A percentile compares a stretch with the other conserved stretches of the same genome.
phyloP scores from a whole-genome alignment of 1,140 invertebrate species.

The Drosophila guanche region DNA sequence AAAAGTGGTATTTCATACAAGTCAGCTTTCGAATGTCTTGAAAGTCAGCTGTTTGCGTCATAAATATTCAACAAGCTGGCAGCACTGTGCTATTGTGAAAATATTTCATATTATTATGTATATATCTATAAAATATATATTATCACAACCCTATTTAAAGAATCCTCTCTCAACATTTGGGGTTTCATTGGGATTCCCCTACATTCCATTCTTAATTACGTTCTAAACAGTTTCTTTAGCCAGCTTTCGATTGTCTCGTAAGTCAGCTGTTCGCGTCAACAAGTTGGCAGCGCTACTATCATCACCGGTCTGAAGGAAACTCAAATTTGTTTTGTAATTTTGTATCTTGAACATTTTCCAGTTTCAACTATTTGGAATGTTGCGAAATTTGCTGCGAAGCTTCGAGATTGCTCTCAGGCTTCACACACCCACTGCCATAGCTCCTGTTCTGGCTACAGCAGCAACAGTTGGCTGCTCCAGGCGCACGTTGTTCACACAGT shows the following conservation, averaged over 20 bases:
- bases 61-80: no score
- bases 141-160: no score
- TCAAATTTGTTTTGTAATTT: slow-evolving; percentile 49
- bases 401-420: slow-evolving; percentile 43
- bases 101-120: no score
- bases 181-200: no score
- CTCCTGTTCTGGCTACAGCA: neutral
- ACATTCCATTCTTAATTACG: no score
- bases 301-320: neutral
- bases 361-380: slow-evolving; percentile 29
- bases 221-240: no score
- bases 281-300: slow-evolving; percentile 13
- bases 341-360: neutral
- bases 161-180: no score
- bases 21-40: neutral
- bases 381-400: slow-evolving; percentile 49
- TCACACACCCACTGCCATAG: neutral
- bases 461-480: neutral
- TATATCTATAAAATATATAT: no score
- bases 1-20: no score
- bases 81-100: no score
- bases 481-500: slow-evolving; percentile 57
- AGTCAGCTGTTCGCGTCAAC: neutral
- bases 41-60: no score
- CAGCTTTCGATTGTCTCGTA: neutral